These are phyloP conservation scores for Tetragnatha versicolor DNA, from an alignment of 1,140 invertebrate species.

Conservation along the genomic window DNA sequence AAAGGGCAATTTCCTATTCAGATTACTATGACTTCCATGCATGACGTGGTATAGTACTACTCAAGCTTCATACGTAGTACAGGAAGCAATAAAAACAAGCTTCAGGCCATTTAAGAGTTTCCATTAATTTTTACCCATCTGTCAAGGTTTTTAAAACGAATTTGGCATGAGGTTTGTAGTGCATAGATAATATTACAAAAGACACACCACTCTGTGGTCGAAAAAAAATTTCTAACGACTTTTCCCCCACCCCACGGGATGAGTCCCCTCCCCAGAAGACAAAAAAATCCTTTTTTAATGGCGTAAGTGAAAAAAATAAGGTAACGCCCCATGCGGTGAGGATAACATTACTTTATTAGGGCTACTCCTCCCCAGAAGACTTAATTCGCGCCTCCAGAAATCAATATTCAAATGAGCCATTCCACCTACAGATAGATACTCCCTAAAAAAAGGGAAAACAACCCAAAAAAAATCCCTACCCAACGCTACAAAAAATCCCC, in stretches of 20 bases:
- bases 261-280: neutral
- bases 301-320: constrained; percentile 23
- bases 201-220: too few species aligned
- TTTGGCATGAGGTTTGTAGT: too few species aligned
- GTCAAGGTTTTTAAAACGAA: too few species aligned
- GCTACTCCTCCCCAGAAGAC: constrained; percentile 44
- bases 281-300: neutral
- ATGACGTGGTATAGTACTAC: too few species aligned
- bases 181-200: too few species aligned
- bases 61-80: too few species aligned
- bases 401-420: constrained; percentile 54
- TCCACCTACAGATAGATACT: neutral
- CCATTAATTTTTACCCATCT: too few species aligned
- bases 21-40: too few species aligned
- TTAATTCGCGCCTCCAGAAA: constrained; percentile 49
- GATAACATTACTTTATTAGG: constrained; percentile 25
- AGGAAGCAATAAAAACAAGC: too few species aligned
- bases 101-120: too few species aligned
- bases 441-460: constrained; percentile 7
- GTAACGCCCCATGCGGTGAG: neutral
- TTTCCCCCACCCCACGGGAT: neutral
- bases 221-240: constrained; percentile 7
- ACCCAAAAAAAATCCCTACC: neutral
- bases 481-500: constrained; percentile 33
- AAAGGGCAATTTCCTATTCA: too few species aligned